Evolutionary conservation across 1,140 invertebrate species (phyloP).

Genomic region (Leptopilina clavipes): DNA sequence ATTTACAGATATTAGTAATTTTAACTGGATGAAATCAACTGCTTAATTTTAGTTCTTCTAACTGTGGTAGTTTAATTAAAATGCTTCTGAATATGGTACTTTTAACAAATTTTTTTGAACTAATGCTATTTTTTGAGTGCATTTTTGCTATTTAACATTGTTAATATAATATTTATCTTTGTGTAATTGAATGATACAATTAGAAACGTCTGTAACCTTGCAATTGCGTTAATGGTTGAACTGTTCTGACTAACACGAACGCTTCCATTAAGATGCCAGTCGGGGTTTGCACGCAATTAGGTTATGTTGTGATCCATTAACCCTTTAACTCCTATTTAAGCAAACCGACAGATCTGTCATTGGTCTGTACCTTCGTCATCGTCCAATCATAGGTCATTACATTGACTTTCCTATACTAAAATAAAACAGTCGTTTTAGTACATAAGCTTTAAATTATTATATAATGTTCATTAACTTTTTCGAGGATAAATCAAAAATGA

Average conservation of each 20-base stretch:
- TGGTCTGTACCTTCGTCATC: slow-evolving; percentile 23
- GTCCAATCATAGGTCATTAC: background rate
- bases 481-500: too few species aligned
- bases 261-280: slow-evolving; percentile 29
- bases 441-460: too few species aligned
- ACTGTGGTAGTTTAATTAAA: too few species aligned
- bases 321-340: slow-evolving; percentile 27
- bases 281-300: slow-evolving; percentile 19
- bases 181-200: background rate
- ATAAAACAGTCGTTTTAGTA: background rate
- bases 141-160: background rate
- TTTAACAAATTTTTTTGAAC: too few species aligned
- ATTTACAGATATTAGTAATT: too few species aligned
- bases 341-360: slow-evolving; percentile 26
- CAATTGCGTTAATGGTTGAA: slow-evolving; percentile 6
- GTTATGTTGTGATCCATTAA: slow-evolving; percentile 32
- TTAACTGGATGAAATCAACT: too few species aligned
- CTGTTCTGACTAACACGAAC: slow-evolving; percentile 20
- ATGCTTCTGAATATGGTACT: too few species aligned
- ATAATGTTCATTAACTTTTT: too few species aligned
- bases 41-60: too few species aligned
- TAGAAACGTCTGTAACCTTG: background rate
- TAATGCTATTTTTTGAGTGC: background rate
- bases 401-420: background rate
- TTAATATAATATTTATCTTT: background rate